Percentiles rank a stretch among this genome's conserved stretches.
These are phyloP conservation scores for Erebia aethiops DNA, from an alignment of 2,888 invertebrate species.

Conservation along the genomic window DNA sequence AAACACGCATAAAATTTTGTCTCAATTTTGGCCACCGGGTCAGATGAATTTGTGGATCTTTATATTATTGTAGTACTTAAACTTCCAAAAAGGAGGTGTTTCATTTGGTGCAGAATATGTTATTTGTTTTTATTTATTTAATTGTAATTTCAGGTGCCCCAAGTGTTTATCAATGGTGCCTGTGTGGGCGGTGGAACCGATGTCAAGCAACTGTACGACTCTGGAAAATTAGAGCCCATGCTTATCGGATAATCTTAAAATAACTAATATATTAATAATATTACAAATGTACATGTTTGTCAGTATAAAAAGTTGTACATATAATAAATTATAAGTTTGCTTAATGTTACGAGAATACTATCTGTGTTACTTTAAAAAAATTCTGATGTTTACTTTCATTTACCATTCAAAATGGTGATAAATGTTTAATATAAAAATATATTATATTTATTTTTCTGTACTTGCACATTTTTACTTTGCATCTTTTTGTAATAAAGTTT, in stretches of 20 bases:
- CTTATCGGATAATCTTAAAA: conserved; percentile 65
- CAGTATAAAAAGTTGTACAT: not conserved
- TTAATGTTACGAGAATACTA: not conserved
- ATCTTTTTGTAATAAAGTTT: conserved; percentile 15
- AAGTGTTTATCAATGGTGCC: conserved; percentile 95
- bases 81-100: no score
- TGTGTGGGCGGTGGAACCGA: conserved; percentile 97
- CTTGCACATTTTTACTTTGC: conserved; percentile 3
- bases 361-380: conserved; percentile 10
- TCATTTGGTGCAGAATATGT: no score
- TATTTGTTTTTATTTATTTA: conserved; percentile 7
- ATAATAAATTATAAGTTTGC: not conserved
- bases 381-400: not conserved
- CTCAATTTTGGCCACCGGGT: no score
- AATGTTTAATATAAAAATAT: not conserved
- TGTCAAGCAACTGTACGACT: conserved; percentile 88
- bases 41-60: no score
- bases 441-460: conserved; percentile 19
- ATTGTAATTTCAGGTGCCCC: conserved; percentile 88
- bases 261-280: not conserved
- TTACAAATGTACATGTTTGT: conserved; percentile 11
- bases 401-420: conserved; percentile 6
- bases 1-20: no score
- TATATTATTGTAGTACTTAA: no score
- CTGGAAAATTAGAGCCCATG: conserved; percentile 86